A percentile compares a stretch with the other conserved stretches of the same genome.
phyloP scores from a whole-genome alignment of 2,888 invertebrate species.

The Melanostoma mellinum region DNA sequence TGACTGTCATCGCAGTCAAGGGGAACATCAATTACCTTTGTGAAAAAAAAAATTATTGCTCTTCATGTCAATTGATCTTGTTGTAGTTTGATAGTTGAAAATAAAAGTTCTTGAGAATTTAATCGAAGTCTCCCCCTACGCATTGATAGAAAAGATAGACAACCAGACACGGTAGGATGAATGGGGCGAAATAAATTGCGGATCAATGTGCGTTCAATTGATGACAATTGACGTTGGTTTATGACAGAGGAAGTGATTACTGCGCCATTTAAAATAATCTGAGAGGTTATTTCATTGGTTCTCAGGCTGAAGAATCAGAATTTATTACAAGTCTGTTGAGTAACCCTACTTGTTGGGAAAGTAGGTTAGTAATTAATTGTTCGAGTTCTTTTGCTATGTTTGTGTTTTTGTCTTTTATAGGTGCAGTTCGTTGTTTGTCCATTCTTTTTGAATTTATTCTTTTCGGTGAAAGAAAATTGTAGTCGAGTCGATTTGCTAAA shows the following conservation, averaged over 20 bases:
- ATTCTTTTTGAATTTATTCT: no score
- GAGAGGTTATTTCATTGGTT: slow-evolving; percentile 40
- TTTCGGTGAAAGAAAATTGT: no score
- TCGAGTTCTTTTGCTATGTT: no score
- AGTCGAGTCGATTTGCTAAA: no score
- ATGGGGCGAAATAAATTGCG: slow-evolving; percentile 49
- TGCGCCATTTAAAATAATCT: slow-evolving; percentile 37
- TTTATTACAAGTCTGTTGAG: no score
- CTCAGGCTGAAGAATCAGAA: slow-evolving; percentile 12
- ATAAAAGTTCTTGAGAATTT: slow-evolving; percentile 40
- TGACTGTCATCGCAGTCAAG: slow-evolving; percentile 44
- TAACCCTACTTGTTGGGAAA: no score
- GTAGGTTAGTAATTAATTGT: no score
- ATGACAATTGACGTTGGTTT: slow-evolving; percentile 66
- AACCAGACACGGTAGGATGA: slow-evolving; percentile 21
- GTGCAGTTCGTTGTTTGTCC: no score
- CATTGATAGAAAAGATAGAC: neutral
- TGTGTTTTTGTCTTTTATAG: no score
- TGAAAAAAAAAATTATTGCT: slow-evolving; percentile 60
- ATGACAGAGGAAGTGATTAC: slow-evolving; percentile 66
- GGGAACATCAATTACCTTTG: slow-evolving; percentile 68
- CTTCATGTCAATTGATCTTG: slow-evolving; percentile 67
- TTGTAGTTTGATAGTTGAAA: slow-evolving; percentile 17
- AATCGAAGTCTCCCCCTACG: slow-evolving; percentile 36
- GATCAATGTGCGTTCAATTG: slow-evolving; percentile 71